Percentiles rank a stretch among this genome's conserved stretches.
Evolutionary conservation across 2,888 invertebrate genomes (phyloP).

Genomic region (Drosophila testacea): DNA sequence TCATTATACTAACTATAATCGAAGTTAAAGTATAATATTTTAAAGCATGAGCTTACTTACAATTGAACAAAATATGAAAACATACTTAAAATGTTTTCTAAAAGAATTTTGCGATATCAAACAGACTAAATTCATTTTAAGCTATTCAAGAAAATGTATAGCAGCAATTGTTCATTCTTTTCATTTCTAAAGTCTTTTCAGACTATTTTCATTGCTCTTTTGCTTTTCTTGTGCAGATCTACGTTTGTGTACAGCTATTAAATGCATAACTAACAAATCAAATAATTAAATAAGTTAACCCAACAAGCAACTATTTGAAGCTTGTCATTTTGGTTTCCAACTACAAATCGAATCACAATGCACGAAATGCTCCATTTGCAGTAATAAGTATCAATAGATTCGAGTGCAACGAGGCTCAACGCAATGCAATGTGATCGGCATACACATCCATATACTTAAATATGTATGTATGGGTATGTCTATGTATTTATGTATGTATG

Average conservation of each 20-base stretch:
- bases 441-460: constrained; percentile 10
- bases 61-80: no score
- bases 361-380: constrained; percentile 44
- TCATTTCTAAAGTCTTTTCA: no score
- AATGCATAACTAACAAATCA: background rate
- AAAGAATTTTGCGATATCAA: no score
- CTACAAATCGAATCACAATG: constrained; percentile 29
- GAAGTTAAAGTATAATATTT: no score
- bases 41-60: no score
- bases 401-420: constrained; percentile 52
- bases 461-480: background rate
- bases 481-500: constrained; percentile 14
- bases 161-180: no score
- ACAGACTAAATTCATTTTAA: no score
- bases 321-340: constrained; percentile 1
- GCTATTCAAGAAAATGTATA: no score
- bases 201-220: no score
- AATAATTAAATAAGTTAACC: background rate
- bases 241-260: background rate
- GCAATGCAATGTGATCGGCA: constrained; percentile 46
- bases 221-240: no score
- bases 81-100: no score
- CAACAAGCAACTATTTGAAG: background rate
- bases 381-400: constrained; percentile 27
- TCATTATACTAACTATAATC: no score